These are phyloP conservation scores for Belonocnema kinseyi DNA, from an alignment of 1,140 invertebrate species.

Conservation along the genomic window DNA sequence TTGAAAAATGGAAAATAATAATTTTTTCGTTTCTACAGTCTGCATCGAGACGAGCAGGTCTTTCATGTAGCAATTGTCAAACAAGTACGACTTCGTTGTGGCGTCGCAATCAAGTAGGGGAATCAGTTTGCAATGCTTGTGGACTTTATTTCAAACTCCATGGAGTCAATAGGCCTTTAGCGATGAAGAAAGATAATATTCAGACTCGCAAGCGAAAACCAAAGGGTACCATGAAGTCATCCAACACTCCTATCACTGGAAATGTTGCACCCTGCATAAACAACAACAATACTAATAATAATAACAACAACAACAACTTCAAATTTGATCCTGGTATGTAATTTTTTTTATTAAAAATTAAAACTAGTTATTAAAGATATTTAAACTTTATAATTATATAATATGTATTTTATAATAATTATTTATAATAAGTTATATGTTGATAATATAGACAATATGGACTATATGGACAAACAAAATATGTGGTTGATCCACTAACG, in stretches of 20 bases:
- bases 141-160: conserved; percentile 96
- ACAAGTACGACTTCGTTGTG: conserved; percentile 92
- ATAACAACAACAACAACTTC: conserved; percentile 60
- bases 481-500: no score
- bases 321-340: conserved; percentile 63
- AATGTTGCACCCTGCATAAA: conserved; percentile 45
- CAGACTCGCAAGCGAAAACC: conserved; percentile 95
- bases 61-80: conserved; percentile 93
- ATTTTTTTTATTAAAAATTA: background rate
- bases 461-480: no score
- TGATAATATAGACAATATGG: no score
- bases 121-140: conserved; percentile 96
- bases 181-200: conserved; percentile 98
- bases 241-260: conserved; percentile 55
- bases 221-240: conserved; percentile 79
- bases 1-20: no score
- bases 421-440: no score
- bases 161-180: conserved; percentile 85
- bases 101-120: conserved; percentile 90
- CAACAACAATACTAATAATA: conserved; percentile 57
- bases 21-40: conserved; percentile 57
- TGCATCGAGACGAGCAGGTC: conserved; percentile 85
- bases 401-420: no score
- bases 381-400: no score
- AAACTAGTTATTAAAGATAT: no score